phyloP scores from a whole-genome alignment of 2,797 vertebrate species.

The Sebastiscus tertius region DNA sequence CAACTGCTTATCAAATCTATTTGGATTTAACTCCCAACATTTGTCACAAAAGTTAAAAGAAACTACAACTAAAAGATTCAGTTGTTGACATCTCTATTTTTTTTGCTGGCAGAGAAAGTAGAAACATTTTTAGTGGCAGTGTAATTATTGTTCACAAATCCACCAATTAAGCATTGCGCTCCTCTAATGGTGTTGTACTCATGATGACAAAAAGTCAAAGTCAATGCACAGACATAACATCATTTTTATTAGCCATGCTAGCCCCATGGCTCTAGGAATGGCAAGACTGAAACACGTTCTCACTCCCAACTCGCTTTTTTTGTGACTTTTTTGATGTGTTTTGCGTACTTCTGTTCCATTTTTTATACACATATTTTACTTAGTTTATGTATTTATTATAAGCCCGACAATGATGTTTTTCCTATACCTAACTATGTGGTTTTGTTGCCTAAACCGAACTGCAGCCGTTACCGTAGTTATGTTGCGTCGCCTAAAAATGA shows the following conservation, averaged over 20 bases:
- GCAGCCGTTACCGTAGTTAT: neutral
- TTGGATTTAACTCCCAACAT: neutral
- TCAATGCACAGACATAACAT: neutral
- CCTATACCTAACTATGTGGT: neutral
- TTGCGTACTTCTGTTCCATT: accelerated
- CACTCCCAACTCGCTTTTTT: neutral
- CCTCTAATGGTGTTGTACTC: neutral
- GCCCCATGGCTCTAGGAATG: neutral
- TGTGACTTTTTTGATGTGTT: neutral
- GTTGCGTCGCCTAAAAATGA: too few relatives aligned
- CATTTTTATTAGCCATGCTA: neutral
- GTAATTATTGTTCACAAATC: neutral
- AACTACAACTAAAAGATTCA: neutral
- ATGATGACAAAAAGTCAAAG: neutral
- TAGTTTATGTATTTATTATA: too few relatives aligned
- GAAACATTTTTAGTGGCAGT: neutral
- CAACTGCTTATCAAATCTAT: neutral
- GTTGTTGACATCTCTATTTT: neutral
- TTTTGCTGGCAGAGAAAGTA: neutral
- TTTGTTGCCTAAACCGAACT: neutral
- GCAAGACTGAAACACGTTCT: neutral
- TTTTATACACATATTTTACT: neutral
- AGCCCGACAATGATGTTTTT: neutral
- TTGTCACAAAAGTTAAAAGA: neutral
- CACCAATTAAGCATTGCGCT: neutral